These are phyloP conservation scores for Chromoteleia sp. DNA, from an alignment of 2,888 invertebrate genomes.

Conservation along the genomic window DNA sequence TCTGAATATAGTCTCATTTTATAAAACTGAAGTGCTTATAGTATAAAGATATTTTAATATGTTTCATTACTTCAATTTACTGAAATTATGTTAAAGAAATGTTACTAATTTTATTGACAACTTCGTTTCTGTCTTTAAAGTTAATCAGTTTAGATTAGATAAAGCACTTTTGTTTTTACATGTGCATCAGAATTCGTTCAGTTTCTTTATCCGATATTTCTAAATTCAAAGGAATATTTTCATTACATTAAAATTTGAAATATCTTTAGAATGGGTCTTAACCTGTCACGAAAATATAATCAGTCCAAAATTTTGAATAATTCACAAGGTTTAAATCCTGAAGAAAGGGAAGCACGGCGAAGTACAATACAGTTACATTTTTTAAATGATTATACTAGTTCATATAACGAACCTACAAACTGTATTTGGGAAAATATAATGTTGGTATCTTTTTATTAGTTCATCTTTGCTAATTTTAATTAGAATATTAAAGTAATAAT, in stretches of 20 bases:
- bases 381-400: not conserved
- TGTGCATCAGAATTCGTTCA: no score
- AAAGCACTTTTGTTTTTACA: not conserved
- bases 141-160: not conserved
- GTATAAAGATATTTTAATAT: no score
- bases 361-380: not conserved
- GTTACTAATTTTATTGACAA: no score
- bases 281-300: not conserved
- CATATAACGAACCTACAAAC: not conserved
- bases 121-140: no score
- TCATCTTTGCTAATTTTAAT: not conserved
- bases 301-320: not conserved
- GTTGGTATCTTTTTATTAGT: slow-evolving; percentile 4
- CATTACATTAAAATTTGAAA: not conserved
- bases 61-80: not conserved
- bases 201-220: not conserved
- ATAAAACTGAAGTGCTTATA: not conserved
- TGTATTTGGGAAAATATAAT: slow-evolving; percentile 12
- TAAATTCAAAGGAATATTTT: not conserved
- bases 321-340: not conserved
- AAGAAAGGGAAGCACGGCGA: no score
- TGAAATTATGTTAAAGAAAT: no score
- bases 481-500: no score
- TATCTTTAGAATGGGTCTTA: slow-evolving; percentile 15
- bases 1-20: slow-evolving; percentile 35